Evolutionary conservation across 2,888 invertebrate species (phyloP).

Genomic region (Sinhomidia bicolor): DNA sequence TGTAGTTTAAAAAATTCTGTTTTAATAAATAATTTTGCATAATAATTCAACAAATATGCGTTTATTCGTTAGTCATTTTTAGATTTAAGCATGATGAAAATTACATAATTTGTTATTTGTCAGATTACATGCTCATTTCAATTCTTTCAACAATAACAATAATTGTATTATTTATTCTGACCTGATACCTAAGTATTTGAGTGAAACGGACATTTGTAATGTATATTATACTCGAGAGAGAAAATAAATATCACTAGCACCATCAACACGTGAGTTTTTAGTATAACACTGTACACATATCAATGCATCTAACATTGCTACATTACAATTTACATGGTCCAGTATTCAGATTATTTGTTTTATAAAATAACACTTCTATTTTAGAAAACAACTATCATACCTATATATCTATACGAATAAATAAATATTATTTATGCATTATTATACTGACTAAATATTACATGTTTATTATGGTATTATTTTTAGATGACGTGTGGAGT

Average conservation of each 20-base stretch:
- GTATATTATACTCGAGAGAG: not conserved
- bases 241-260: constrained; percentile 35
- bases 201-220: constrained; percentile 14
- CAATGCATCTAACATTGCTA: not conserved
- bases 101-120: constrained; percentile 16
- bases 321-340: constrained; percentile 22
- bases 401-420: not conserved
- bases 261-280: not conserved
- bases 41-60: not conserved
- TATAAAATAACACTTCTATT: not conserved
- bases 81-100: not conserved
- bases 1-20: too few relatives aligned
- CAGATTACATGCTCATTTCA: not conserved
- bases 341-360: constrained; percentile 8
- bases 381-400: not conserved
- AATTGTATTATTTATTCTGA: not conserved
- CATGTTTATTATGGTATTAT: too few relatives aligned
- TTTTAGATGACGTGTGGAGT: not conserved
- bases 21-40: too few relatives aligned
- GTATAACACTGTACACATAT: not conserved
- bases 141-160: not conserved
- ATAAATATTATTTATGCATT: not conserved
- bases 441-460: not conserved
- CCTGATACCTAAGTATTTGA: too few relatives aligned
- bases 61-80: not conserved